Evolutionary conservation across 1,140 invertebrate genomes (phyloP), one percentile per base, ranked within the genome.

Genomic region (Drosophila rufa): DNA sequence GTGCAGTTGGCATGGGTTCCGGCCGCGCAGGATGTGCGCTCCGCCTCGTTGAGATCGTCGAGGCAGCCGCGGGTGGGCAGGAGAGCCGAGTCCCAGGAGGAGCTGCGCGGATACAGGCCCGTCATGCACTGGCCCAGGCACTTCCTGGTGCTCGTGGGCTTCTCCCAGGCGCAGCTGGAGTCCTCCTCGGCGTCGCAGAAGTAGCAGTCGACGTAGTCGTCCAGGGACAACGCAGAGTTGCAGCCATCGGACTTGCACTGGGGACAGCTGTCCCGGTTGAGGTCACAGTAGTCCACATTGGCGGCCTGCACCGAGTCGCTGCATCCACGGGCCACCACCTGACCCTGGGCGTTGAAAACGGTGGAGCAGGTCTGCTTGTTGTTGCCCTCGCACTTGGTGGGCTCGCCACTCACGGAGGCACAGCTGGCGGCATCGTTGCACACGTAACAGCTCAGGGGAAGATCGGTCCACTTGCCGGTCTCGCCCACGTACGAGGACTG

Each of bases 171-270:
- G 8, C 80, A 79, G 27, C 3, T 64, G 15, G 48, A 9, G 43
- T 86, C 75, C 7, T 64, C 43, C 2, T 78, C 71, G 0, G 89
- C 76, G 46, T 92, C 91, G 48, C 91, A 92, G 53, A 77, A 76
- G 36, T 91, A 92, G 46, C 91, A 92, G 8, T 82, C 79, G 4
- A 91, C 70, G 40, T 82, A 92, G 17, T 51, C 38, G 1, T 57
- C 46, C 36, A 91, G 22, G 30, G 76, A 76, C 0, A 36, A 0
- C 0, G 82, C 91, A 11, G 46, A 78, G 57, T 92, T 92, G 57
- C 91, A 92, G 3, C 60, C 79, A 48, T 90, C 90, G 7, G 91
- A 92, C 68, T 92, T 92, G 53, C 91, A 92, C 55, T 74, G 59
- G 2, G 30, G n/a, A n/a, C 91, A 92, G 11, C 45, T 79, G 0